phyloP scores from a whole-genome alignment of 2,797 vertebrate species.

The Aselliscus stoliczkanus region DNA sequence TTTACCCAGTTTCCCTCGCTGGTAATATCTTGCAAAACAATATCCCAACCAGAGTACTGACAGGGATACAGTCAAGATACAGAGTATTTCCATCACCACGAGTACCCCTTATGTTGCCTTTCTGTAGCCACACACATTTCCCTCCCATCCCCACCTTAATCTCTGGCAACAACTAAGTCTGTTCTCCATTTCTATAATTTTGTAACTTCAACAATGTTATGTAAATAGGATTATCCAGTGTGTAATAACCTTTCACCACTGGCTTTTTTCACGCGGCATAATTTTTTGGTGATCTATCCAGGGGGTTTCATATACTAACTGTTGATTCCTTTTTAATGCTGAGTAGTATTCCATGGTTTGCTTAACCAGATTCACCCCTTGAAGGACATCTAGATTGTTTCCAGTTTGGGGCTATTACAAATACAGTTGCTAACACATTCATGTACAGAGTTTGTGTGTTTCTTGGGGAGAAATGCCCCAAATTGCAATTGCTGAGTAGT shows the following conservation, averaged over 20 bases:
- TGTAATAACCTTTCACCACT: neutral
- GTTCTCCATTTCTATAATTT: neutral
- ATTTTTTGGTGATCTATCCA: neutral
- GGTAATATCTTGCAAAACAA: neutral
- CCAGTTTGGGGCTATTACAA: neutral
- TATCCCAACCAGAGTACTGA: neutral
- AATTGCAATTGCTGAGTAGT: neutral
- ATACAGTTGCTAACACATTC: neutral
- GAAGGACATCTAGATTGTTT: neutral
- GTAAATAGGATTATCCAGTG: accelerated
- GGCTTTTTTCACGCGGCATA: neutral
- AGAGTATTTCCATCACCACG: neutral
- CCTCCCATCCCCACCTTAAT: too few species aligned
- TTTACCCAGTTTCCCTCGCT: too few species aligned
- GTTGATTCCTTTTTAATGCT: neutral
- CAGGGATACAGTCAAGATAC: neutral
- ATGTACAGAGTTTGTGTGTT: neutral
- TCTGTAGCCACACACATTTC: neutral
- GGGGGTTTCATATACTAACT: neutral
- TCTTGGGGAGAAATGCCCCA: neutral
- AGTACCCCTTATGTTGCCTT: neutral
- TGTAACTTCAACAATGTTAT: neutral
- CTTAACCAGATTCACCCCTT: neutral
- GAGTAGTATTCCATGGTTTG: neutral
- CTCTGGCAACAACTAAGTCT: neutral